phyloP scores from a whole-genome alignment of 1,140 invertebrate genomes.

The Heliconius melpomene region DNA sequence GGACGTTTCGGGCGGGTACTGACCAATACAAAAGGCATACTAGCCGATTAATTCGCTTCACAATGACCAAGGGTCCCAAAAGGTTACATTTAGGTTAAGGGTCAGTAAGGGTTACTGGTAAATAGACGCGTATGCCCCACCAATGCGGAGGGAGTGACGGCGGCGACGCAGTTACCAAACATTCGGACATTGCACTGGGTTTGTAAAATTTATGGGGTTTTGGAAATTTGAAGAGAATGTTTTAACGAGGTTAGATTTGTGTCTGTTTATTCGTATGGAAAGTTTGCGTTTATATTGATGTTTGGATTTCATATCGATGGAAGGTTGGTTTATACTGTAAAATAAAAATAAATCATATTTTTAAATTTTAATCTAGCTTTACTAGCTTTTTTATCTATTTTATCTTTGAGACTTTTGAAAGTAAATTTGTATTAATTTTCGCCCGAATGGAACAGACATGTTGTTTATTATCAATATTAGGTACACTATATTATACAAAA shows the following conservation, averaged over 20 bases:
- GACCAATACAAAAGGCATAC: conserved; percentile 65
- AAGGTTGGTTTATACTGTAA: too few species aligned
- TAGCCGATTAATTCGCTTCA: conserved; percentile 73
- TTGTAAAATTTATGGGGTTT: conserved; percentile 65
- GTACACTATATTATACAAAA: too few species aligned
- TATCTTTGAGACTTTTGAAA: too few species aligned
- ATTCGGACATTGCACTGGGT: conserved; percentile 56
- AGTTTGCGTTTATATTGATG: neutral
- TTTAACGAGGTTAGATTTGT: neutral
- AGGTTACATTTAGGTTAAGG: conserved; percentile 79
- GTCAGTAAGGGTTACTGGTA: conserved; percentile 72
- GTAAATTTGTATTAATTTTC: too few species aligned
- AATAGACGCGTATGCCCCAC: conserved; percentile 65
- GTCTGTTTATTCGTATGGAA: neutral
- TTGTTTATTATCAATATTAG: too few species aligned
- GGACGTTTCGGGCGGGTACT: conserved; percentile 59
- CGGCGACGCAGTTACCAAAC: conserved; percentile 61
- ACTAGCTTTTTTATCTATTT: too few species aligned
- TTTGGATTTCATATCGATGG: too few species aligned
- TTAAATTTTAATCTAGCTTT: too few species aligned
- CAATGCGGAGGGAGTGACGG: conserved; percentile 67
- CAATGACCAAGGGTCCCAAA: conserved; percentile 69
- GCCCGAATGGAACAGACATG: too few species aligned
- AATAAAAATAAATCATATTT: too few species aligned
- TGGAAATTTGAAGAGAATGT: neutral